Percentiles rank a stretch among this genome's conserved stretches.
phyloP scores from a whole-genome alignment of 2,113 vertebrate genomes.

The Diphyllodes magnificus region DNA sequence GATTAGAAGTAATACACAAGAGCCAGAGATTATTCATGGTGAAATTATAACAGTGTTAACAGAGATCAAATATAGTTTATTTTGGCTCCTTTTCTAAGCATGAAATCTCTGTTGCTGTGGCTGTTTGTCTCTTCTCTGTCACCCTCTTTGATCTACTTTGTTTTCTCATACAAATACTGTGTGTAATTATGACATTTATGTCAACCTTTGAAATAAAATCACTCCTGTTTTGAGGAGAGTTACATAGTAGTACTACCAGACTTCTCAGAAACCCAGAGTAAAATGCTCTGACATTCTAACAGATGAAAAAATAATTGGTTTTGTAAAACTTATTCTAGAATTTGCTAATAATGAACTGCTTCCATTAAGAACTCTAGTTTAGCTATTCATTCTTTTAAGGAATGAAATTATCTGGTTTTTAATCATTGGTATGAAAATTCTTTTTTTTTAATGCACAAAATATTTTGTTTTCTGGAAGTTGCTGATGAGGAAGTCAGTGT shows the following conservation, averaged over 20 bases:
- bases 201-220: slow-evolving; percentile 54
- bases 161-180: slow-evolving; percentile 53
- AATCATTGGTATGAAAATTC: background rate
- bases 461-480: background rate
- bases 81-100: slow-evolving; percentile 8
- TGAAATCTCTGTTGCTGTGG: slow-evolving; percentile 26
- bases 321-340: slow-evolving; percentile 20
- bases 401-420: background rate
- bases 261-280: background rate
- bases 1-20: background rate
- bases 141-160: slow-evolving; percentile 60
- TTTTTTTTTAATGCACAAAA: background rate
- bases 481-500: background rate
- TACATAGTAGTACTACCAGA: slow-evolving; percentile 29
- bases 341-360: background rate
- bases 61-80: slow-evolving; percentile 52
- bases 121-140: slow-evolving; percentile 52
- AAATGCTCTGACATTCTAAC: slow-evolving; percentile 29
- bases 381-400: background rate
- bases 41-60: slow-evolving; percentile 41
- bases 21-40: slow-evolving; percentile 12
- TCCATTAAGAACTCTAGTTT: background rate
- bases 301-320: slow-evolving; percentile 23
- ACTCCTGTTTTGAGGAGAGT: slow-evolving; percentile 31
- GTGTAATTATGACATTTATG: slow-evolving; percentile 64